phyloP scores from a whole-genome alignment of 2,888 invertebrate species.

The Palloptera scutellata region DNA sequence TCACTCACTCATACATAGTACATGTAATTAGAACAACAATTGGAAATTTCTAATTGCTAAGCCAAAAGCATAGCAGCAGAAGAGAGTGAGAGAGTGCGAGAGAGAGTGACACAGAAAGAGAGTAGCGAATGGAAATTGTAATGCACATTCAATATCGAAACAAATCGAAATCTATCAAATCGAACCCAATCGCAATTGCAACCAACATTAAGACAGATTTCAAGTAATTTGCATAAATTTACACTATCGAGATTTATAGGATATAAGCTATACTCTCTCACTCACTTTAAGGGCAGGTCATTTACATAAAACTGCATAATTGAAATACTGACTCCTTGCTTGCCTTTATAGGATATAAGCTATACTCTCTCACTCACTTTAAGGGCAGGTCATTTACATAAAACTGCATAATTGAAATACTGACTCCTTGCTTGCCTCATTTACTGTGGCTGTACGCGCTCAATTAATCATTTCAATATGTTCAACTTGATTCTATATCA shows the following conservation, averaged over 20 bases:
- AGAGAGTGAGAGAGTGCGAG: neutral
- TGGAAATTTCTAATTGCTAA: conserved; percentile 43
- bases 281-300: conserved; percentile 50
- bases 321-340: conserved; percentile 16
- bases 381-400: conserved; percentile 60
- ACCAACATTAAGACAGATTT: neutral
- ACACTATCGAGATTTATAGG: neutral
- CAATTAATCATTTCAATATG: neutral
- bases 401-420: conserved; percentile 47
- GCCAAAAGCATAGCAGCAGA: neutral
- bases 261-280: neutral
- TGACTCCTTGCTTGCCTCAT: conserved; percentile 13
- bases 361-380: neutral
- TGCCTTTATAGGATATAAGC: neutral
- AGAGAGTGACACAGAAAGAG: neutral
- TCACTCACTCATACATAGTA: conserved; percentile 30
- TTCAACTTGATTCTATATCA: neutral
- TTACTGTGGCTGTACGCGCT: conserved; percentile 13
- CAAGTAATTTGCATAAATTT: conserved; percentile 25
- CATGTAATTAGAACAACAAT: conserved; percentile 54
- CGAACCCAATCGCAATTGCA: conserved; percentile 1
- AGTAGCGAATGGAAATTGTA: neutral
- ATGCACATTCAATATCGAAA: neutral
- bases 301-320: conserved; percentile 58
- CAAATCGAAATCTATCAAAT: conserved; percentile 6